Evolutionary conservation across 2,113 vertebrate genomes (phyloP), one percentile per base, ranked within the genome.

Genomic region (Theropithecus gelada): DNA sequence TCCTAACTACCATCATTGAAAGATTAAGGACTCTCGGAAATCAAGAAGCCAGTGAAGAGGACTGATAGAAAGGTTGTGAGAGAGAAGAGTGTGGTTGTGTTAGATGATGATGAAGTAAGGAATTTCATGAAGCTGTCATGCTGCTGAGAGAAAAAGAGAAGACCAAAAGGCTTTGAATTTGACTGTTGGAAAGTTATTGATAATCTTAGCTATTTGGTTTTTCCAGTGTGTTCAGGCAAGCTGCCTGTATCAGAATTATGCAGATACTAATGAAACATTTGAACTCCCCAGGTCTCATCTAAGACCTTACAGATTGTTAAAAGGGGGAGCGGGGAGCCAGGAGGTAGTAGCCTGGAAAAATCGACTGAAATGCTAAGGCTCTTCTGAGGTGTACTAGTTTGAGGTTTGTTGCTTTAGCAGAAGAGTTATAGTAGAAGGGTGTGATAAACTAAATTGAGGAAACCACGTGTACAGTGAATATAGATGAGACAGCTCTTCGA

Each of bases 91-190:
- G 11, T 86, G 32, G 38, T 86, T 81, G 40, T 66, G 35, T 59
- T 79, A 83, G 22, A 86, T 80, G 9, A 20, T 76, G 43, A 52
- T 66, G 32, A 38, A 59, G 35, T 64, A 85, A 87, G 40, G 66
- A 92, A 86, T 68, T 96, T 73, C 5, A 17, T 25, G 48, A 94
- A 96, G 6, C 11, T 83, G 32, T 84, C 55, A 88, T 93, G 68
- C 66, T 96, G 43, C 32, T 8, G 40, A 87, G 45, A 82, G 82
- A 95, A 76, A 45, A 45, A 82, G 5, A 68, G n/a, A 82, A 48
- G 52, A 86, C 43, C 35, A 59, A 61, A 88, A 92, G 88, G 48
- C 43, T 96, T 91, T 92, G 68, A 90, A 59, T 83, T 73, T 82
- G 50, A 89, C 59, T 90, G 1, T 27, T 91, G 59, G 38, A 80